Evolutionary conservation across 2,888 invertebrate genomes (phyloP), one percentile per base, ranked within the genome.

Genomic region (Hypomecis atomaria): DNA sequence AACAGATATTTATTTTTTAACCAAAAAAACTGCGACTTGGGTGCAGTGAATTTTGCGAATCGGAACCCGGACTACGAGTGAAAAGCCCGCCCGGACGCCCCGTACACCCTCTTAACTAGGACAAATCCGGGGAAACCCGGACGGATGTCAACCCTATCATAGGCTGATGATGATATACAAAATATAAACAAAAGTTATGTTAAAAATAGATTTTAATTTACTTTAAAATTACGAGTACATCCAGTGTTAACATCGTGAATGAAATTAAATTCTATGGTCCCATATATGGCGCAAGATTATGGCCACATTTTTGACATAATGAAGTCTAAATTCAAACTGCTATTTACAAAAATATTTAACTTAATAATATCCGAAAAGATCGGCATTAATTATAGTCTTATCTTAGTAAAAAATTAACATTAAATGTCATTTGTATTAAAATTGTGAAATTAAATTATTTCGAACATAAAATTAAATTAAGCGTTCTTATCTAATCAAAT

Each of bases 231-330:
- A 43, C 9, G 5, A 36, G 8, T 34, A 44, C 69, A 70, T 63
- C 67, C 67, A 68, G 66, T 66, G 71, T 42, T 59, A 42, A 67
- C 67, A 66, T 59, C 60, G 33, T 10, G 42, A 52, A 33, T 10
- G 36, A 62, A 52, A 47, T 9, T 0, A 33, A 43, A 23, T 40
- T 13, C n/a, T 10, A 52, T 52, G 52, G 52, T 40, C 40, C 40
- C 6, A 10, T 40, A 37, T 43, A 43, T 42, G 33, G 23, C 23
- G 23, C 23, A 23, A 23, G 23, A 23, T 23, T 23, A 23, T 23
- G 23, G 23, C 23, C 23, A 52, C 33, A 42, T 52, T 9, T 11
- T 23, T 52, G 40, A 40, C 38, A 38, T 36, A 36, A 49, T 36
- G 37, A 37, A 37, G 6, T 37, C 36, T 11, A 9, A 49, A 37